These are phyloP conservation scores for Heliconius ismenius DNA, from an alignment of 2,888 invertebrate genomes.

Conservation along the genomic window DNA sequence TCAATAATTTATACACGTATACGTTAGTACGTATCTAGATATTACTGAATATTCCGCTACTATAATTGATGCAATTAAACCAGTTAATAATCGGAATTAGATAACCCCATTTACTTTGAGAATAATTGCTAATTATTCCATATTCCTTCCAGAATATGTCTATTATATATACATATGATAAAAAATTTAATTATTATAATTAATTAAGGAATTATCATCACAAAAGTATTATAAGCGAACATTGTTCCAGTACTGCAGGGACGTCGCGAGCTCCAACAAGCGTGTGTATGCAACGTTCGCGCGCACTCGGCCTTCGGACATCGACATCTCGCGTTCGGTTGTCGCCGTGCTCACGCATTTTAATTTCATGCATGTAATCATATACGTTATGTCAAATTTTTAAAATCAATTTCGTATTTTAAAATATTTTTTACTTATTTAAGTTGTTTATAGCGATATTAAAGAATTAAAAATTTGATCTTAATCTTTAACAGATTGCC, in stretches of 20 bases:
- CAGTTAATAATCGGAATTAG: background rate
- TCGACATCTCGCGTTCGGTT: slow-evolving; percentile 95
- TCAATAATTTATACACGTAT: too few relatives aligned
- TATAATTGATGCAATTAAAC: slow-evolving; percentile 2
- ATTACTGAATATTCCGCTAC: slow-evolving; percentile 1
- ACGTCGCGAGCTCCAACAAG: slow-evolving; percentile 94
- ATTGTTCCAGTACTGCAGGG: slow-evolving; percentile 90
- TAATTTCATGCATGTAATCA: slow-evolving; percentile 93
- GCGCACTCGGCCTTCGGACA: slow-evolving; percentile 94
- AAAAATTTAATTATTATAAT: too few relatives aligned
- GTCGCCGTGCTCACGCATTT: slow-evolving; percentile 91
- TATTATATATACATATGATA: too few relatives aligned
- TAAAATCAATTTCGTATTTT: background rate
- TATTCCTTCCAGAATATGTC: background rate
- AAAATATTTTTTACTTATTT: slow-evolving; percentile 11
- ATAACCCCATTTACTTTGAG: background rate
- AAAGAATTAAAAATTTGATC: too few relatives aligned
- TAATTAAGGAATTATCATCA: background rate
- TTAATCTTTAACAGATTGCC: slow-evolving; percentile 84
- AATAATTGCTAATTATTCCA: background rate
- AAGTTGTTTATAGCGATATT: background rate
- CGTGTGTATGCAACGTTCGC: slow-evolving; percentile 94
- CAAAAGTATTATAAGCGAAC: background rate
- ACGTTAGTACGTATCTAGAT: background rate
- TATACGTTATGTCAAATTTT: slow-evolving; percentile 38